Evolutionary conservation across 2,113 vertebrate species (phyloP).

Genomic region (Neomonachus schauinslandi): DNA sequence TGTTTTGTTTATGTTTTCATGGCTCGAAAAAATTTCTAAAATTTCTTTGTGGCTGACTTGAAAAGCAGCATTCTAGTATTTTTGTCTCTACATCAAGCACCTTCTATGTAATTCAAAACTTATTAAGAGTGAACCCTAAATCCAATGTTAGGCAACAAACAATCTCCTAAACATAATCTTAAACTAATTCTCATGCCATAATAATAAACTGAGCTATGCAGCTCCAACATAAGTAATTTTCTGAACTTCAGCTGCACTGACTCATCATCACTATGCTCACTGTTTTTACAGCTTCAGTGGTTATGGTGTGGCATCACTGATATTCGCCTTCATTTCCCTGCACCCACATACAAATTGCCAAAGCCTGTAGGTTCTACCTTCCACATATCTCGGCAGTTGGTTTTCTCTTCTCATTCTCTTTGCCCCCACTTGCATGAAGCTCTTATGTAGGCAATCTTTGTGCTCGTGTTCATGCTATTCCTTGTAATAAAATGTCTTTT

Average conservation of each 20-base stretch:
- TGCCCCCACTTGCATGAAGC: neutral
- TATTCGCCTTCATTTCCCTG: neutral
- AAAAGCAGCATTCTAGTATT: slow-evolving; percentile 24
- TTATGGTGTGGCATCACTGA: neutral
- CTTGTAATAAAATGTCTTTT: neutral
- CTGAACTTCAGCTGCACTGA: neutral
- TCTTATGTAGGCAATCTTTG: neutral
- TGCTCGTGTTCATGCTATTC: neutral
- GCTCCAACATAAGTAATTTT: neutral
- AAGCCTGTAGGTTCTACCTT: neutral
- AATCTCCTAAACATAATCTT: neutral
- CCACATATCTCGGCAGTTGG: neutral
- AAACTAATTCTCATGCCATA: neutral
- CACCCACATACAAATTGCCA: neutral
- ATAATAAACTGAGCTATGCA: neutral
- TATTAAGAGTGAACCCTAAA: neutral
- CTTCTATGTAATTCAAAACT: slow-evolving; percentile 4
- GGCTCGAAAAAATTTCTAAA: slow-evolving; percentile 20
- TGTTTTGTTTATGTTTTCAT: slow-evolving; percentile 55
- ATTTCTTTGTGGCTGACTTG: neutral
- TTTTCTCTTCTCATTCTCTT: neutral
- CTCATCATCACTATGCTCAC: neutral
- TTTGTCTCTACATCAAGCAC: neutral
- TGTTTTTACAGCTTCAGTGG: neutral
- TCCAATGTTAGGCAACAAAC: neutral